Evolutionary conservation across 2,113 vertebrate species (phyloP).

Genomic region (Leptocoma aspasia): DNA sequence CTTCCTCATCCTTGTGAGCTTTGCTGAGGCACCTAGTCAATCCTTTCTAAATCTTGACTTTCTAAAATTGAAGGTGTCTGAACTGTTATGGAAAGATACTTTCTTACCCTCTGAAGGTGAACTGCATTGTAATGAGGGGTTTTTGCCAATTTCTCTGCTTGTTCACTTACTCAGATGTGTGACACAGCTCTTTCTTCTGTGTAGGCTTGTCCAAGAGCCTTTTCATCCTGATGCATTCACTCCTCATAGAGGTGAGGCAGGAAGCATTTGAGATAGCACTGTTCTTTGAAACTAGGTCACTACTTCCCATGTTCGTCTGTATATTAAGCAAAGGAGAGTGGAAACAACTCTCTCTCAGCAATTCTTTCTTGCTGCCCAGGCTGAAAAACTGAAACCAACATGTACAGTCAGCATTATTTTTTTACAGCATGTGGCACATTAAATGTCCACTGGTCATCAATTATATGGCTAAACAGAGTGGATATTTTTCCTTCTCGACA

Average conservation of each 20-base stretch:
- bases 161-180: not conserved
- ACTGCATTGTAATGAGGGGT: not conserved
- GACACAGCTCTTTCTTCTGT: not conserved
- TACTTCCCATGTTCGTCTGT: not conserved
- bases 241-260: not conserved
- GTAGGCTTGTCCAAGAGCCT: not conserved
- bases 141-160: not conserved
- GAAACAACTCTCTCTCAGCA: not conserved
- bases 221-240: not conserved
- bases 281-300: not conserved
- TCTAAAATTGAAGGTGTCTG: not conserved
- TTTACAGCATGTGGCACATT: not conserved
- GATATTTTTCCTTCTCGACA: not conserved
- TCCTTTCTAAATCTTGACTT: not conserved
- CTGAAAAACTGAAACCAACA: not conserved
- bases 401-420: not conserved
- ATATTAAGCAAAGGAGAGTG: not conserved
- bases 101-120: not conserved
- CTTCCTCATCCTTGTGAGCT: not conserved
- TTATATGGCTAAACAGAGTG: not conserved
- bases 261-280: not conserved
- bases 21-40: not conserved
- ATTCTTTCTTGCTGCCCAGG: not conserved
- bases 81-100: not conserved
- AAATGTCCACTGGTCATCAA: not conserved